Evolutionary conservation across 1,140 invertebrate species (phyloP), one percentile per base, ranked within the genome.

Genomic region (Pollicipes pollicipes): DNA sequence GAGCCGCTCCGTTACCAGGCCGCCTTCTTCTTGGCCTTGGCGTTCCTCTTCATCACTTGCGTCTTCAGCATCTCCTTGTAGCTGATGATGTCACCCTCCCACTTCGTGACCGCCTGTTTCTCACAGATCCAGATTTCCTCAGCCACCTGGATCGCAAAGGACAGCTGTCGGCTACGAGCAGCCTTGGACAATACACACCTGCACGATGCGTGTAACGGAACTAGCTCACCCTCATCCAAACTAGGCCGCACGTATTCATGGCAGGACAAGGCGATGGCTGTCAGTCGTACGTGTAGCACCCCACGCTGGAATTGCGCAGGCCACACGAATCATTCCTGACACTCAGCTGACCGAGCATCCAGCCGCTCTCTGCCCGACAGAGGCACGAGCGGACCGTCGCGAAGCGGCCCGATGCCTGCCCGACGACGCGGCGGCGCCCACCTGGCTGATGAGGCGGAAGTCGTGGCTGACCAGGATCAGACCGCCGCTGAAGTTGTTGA

Each of bases 61-160:
- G 83, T 85, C 75, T 93, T 93, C 32, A 99, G 84, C 79, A 94
- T 89, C 76, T 97, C 89, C 81, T 99, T 99, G 83, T 98, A 99
- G 68, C 88, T 86, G 75, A 94, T 85, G 82, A 99, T 99, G 75
- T 90, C 91, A 30, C 94, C 93, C 73, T 93, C 85, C 95, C 97
- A 99, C 81, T 98, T 98, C 3, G 93, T 98, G 24, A 97, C 88
- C 16, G 88, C 90, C 75, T 90, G 89, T 75, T 99, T 93, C 78
- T 98, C 95, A 80, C 97, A 99, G 27, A 99, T 88, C 96, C 96
- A 99, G 80, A 99, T 98, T 81, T 97, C 95, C 82, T 98, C 88
- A 28, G 96, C 96, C 30, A 99, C 96, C 93, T 97, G 75, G 26
- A 30, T 6, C 35, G 17, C 6, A 68, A 68, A 28, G 0, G 31